Evolutionary conservation across 2,797 vertebrate genomes (phyloP), one percentile per base, ranked within the genome.

Genomic region (Nannoperca australis): DNA sequence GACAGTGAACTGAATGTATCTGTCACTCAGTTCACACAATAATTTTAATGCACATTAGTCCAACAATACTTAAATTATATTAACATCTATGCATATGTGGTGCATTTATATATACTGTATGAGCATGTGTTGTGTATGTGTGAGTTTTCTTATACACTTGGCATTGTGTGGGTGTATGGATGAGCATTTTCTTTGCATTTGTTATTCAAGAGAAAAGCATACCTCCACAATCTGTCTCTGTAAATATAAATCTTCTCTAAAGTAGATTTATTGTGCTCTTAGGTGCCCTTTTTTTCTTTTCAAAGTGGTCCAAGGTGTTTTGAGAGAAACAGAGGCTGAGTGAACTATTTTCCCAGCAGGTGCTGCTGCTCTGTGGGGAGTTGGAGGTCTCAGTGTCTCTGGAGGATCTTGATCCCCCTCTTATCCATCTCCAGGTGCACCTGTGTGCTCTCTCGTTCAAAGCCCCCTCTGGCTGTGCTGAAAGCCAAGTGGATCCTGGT

Each of bases 371-470:
- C 93, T 72, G 68, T 85, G 81, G 91, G 91, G 92, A 91, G 85
- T 59, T 91, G 49, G 76, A 86, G 91, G 89, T 88, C 89, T 91
- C 73, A 40, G 78, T 85, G 88, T 92, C 92, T 79, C 86, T 45
- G 76, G 89, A 87, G 88, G 75, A 85, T 82, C 85, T 79, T 85
- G 85, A 91, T 86, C 84, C 79, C 70, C 40, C 75, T 88, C 88
- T 92, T 81, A 93, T 92, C 88, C 85, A 85, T 90, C 88, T 86
- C 85, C 76, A 64, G 71, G 87, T 85, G 82, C 79, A 87, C 81
- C 82, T 82, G 72, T 83, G 77, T 79, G 81, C 82, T 61, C 72
- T 76, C 82, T 78, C 38, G 38, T 82, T 90, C 63, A 90, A 90
- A 92, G 78, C 82, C 42, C 38, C 85, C 73, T 75, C 78, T 66